These are phyloP conservation scores for Diadumene lineata DNA, from an alignment of 92 coral and sea anemone species.

Conservation along the genomic window DNA sequence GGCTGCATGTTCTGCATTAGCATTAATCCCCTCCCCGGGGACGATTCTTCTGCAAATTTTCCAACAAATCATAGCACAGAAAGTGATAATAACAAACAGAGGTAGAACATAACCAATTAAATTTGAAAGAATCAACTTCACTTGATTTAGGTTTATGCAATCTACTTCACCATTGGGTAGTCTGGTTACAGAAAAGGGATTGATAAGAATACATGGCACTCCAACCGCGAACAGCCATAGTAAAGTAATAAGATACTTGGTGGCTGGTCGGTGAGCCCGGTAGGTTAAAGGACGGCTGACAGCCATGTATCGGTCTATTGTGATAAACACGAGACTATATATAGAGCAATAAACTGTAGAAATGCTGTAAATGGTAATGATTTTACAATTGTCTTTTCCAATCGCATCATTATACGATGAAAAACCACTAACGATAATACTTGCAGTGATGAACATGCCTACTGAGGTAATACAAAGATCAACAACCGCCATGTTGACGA, in stretches of 20 bases:
- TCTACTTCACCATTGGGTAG: neutral
- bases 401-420: slow-evolving; percentile 10
- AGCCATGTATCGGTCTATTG: slow-evolving; percentile 29
- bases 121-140: neutral
- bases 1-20: slow-evolving; percentile 12
- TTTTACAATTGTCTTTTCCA: slow-evolving; percentile 13
- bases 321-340: slow-evolving; percentile 22
- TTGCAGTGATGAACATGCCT: neutral
- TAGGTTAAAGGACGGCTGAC: slow-evolving; percentile 29
- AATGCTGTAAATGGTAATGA: neutral
- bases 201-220: neutral
- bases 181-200: neutral
- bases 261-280: neutral
- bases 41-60: slow-evolving; percentile 25
- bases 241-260: slow-evolving; percentile 6
- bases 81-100: neutral
- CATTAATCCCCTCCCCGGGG: slow-evolving; percentile 7
- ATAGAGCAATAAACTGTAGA: slow-evolving; percentile 6
- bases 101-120: slow-evolving; percentile 17
- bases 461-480: slow-evolving; percentile 38
- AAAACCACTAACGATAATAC: neutral
- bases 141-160: neutral
- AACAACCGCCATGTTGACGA: slow-evolving; percentile 52
- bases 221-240: slow-evolving; percentile 23
- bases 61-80: slow-evolving; percentile 18